These are phyloP conservation scores for Triops cancriformis DNA, from an alignment of 1,140 invertebrate species.

Conservation along the genomic window DNA sequence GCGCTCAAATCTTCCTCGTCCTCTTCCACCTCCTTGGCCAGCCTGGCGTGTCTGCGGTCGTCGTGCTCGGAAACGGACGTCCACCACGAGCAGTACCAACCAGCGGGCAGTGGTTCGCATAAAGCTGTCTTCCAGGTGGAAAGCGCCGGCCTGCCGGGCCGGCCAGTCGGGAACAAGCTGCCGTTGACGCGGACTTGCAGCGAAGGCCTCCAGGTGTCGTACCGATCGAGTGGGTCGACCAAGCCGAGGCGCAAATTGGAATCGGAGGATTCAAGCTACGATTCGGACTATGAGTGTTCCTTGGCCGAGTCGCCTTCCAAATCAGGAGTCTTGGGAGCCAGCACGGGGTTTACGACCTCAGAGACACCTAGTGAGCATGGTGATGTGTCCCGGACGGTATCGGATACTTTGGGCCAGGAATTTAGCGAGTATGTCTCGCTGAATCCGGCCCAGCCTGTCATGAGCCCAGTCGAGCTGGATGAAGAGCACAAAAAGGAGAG, in stretches of 20 bases:
- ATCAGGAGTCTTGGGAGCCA: constrained; percentile 28
- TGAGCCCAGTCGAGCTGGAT: not conserved
- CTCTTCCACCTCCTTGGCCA: not conserved
- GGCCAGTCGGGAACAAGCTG: not conserved
- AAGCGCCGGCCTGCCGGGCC: not conserved
- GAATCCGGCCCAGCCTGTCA: not conserved
- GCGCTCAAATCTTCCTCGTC: constrained; percentile 15
- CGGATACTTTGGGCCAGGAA: constrained; percentile 72
- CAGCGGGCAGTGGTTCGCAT: not conserved
- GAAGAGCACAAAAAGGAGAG: not conserved
- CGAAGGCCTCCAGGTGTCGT: constrained; percentile 19
- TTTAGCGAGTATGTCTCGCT: constrained; percentile 69
- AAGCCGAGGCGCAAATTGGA: constrained; percentile 34
- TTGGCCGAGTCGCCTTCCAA: constrained; percentile 39
- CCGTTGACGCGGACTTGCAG: constrained; percentile 18
- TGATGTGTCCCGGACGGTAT: constrained; percentile 66
- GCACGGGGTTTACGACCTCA: constrained; percentile 31
- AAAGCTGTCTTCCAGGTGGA: not conserved
- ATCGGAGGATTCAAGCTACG: constrained; percentile 75
- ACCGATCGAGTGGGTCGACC: not conserved
- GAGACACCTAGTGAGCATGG: constrained; percentile 45
- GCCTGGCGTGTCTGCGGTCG: not conserved
- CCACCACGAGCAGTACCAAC: not conserved
- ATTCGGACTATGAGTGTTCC: constrained; percentile 68
- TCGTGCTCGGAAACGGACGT: not conserved